Evolutionary conservation across 2,797 vertebrate species (phyloP), one percentile per base, ranked within the genome.

Genomic region (Phylloscopus collybita): DNA sequence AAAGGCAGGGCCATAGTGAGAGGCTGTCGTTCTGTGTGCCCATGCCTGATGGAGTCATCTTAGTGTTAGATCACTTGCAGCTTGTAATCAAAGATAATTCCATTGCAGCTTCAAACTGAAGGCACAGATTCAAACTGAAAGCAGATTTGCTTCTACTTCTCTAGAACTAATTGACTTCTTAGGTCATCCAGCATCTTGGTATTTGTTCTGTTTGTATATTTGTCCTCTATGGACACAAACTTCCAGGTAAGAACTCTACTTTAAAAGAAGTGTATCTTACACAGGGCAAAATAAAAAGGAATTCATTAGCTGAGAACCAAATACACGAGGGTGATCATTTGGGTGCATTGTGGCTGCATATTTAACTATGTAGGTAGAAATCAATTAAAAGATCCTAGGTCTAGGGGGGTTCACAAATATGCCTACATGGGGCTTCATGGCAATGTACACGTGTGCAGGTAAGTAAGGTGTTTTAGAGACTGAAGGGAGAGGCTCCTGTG

Each of bases 261-360:
- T 4, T 10, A 36, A 36, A 36, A 25, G 5, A 20, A 1, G 2
- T 10, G 0, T 61, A 4, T 75, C 51, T 90, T 62, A 72, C 18
- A 47, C 3, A 9, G 26, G 34, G 16, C 6, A 81, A 81, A 93
- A 82, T 62, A 73, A 56, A 90, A 78, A 74, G 11, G 16, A 42
- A 38, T 79, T 66, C 0, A 8, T 50, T 54, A 47, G 38, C 7
- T 90, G 75, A 67, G 49, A 36, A 19, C 27, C 23, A 82, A 30
- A 49, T 80, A 32, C 3, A 1, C 0, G 0, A 85, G 54, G 9
- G 84, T 11, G 18, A 20, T 36, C 0, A 19, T 34, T 76, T 84
- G 26, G 17, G 20, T 83, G 47, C 13, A 3, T 21, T 47, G 44
- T 69, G 30, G 26, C 15, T 86, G 47, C 11, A 53, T 76, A 49